These are phyloP conservation scores for Drosophila paulistorum DNA, from an alignment of 1,140 invertebrate genomes.

Conservation along the genomic window DNA sequence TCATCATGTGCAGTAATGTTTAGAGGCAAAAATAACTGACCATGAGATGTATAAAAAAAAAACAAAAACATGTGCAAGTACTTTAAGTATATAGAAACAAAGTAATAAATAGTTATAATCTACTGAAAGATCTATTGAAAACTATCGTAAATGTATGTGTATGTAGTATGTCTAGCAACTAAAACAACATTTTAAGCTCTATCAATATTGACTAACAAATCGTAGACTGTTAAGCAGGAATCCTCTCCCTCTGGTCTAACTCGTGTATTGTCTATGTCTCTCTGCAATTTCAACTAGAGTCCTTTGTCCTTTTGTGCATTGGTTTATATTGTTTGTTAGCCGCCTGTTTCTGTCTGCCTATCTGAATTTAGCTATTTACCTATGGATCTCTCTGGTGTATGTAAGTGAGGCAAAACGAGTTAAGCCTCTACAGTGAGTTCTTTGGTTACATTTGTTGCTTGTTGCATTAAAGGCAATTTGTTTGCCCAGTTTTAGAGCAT, in stretches of 20 bases:
- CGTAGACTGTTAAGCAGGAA: background rate
- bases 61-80: background rate
- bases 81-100: background rate
- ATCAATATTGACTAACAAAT: slow-evolving; percentile 6
- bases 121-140: background rate
- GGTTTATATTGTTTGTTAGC: slow-evolving; percentile 8
- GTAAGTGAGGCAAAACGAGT: no score
- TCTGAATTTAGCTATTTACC: slow-evolving; percentile 10
- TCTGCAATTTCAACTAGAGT: background rate
- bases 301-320: slow-evolving; percentile 11
- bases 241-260: background rate
- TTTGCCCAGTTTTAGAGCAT: slow-evolving; percentile 5
- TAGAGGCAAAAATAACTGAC: background rate
- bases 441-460: background rate
- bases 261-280: background rate
- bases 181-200: slow-evolving; percentile 12
- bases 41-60: background rate
- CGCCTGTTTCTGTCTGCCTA: slow-evolving; percentile 10
- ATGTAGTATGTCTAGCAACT: background rate
- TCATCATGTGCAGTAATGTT: background rate
- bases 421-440: background rate
- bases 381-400: background rate
- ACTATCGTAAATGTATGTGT: background rate
- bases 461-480: slow-evolving; percentile 10
- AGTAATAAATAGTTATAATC: background rate